Evolutionary conservation across 2,888 invertebrate species (phyloP).

Genomic region (Aphodius sticticus): DNA sequence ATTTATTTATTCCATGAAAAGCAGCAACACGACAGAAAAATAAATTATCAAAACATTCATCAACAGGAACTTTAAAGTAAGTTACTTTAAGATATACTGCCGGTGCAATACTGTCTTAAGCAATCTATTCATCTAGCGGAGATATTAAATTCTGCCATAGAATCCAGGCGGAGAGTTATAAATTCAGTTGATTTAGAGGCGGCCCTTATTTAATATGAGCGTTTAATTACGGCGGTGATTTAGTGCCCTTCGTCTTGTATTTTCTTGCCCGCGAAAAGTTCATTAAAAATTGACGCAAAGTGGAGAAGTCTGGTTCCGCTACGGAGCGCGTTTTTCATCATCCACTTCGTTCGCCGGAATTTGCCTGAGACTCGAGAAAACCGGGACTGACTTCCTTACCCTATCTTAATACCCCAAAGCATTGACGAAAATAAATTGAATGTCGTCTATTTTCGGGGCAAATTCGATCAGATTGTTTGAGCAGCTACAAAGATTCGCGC

Average conservation of each 20-base stretch:
- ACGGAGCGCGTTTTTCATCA: constrained; percentile 22
- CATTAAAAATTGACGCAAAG: constrained; percentile 32
- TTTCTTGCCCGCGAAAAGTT: constrained; percentile 25
- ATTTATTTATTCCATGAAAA: no score
- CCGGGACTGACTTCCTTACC: background rate
- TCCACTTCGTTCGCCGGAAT: constrained; percentile 21
- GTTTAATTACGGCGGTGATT: constrained; percentile 38
- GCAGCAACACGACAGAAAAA: no score
- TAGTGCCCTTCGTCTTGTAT: constrained; percentile 33
- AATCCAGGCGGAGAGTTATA: constrained; percentile 28
- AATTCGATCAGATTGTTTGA: no score
- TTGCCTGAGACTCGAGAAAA: background rate
- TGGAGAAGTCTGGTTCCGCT: constrained; percentile 14
- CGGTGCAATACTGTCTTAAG: background rate
- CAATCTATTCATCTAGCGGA: background rate
- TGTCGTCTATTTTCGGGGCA: background rate
- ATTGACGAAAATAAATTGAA: constrained; percentile 4
- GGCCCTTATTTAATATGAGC: constrained; percentile 34
- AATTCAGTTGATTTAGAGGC: constrained; percentile 36
- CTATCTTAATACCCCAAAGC: background rate
- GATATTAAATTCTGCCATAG: constrained; percentile 35
- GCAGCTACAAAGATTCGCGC: no score
- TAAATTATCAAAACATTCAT: no score
- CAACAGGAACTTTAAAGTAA: no score
- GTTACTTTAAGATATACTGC: background rate